phyloP scores from a whole-genome alignment of 2,113 vertebrate genomes.

The Poicephalus gulielmi region DNA sequence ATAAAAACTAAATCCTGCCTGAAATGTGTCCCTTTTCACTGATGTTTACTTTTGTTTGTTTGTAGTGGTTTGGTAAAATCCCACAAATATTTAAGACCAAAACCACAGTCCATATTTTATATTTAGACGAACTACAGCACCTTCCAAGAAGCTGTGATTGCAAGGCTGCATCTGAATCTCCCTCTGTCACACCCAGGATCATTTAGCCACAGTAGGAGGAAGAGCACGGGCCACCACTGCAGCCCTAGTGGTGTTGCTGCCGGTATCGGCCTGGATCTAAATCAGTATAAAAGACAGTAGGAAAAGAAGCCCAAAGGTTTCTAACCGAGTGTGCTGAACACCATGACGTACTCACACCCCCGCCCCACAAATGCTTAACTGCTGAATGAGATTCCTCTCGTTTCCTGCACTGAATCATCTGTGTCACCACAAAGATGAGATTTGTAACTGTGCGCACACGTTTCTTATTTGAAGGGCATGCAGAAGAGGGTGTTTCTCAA shows the following conservation, averaged over 20 bases:
- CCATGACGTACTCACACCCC: slow-evolving; percentile 36
- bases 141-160: neutral
- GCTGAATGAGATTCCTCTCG: slow-evolving; percentile 47
- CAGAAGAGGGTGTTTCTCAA: slow-evolving; percentile 35
- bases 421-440: slow-evolving; percentile 64
- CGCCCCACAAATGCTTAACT: slow-evolving; percentile 27
- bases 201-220: slow-evolving; percentile 67
- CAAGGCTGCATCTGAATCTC: slow-evolving; percentile 28
- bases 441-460: slow-evolving; percentile 24
- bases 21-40: slow-evolving; percentile 29
- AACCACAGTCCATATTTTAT: slow-evolving; percentile 22
- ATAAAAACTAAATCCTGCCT: neutral
- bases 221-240: slow-evolving; percentile 45
- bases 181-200: neutral
- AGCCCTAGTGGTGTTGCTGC: neutral
- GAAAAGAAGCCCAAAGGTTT: neutral
- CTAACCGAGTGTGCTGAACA: neutral
- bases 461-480: slow-evolving; percentile 51
- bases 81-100: slow-evolving; percentile 56
- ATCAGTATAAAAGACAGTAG: neutral
- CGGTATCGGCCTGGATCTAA: neutral
- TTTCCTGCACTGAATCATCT: slow-evolving; percentile 61
- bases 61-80: slow-evolving; percentile 51
- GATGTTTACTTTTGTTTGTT: slow-evolving; percentile 46
- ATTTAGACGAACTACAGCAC: slow-evolving; percentile 3